Conservation (phyloP, 2,888 invertebrate genomes). For the Andricus curvator region DNA sequence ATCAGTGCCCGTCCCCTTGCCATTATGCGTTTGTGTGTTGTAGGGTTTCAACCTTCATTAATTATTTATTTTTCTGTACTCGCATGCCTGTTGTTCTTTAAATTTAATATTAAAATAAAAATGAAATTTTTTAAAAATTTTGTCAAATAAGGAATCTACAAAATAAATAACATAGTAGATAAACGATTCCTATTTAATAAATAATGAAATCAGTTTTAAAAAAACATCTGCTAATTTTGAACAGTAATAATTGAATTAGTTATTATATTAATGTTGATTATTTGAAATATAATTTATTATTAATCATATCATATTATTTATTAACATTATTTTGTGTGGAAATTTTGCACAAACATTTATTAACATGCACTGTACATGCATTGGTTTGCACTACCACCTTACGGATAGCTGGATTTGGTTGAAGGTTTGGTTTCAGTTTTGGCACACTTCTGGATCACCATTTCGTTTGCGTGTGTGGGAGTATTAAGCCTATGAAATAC, state of each 20-base stretch:
- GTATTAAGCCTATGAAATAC: conserved; percentile 42
- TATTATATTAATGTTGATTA: no score
- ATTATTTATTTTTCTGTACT: conserved; percentile 34
- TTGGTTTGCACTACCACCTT: conserved; percentile 13
- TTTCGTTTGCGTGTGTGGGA: conserved; percentile 57
- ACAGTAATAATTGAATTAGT: no score
- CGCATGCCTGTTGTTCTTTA: conserved; percentile 35
- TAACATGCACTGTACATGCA: conserved; percentile 35
- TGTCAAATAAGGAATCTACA: neutral
- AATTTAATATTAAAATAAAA: conserved; percentile 1
- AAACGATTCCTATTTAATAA: no score
- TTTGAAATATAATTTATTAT: no score
- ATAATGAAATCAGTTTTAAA: no score
- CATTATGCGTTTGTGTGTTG: conserved; percentile 34
- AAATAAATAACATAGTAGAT: neutral
- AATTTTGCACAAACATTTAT: neutral
- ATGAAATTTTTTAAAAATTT: neutral
- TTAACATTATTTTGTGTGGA: neutral
- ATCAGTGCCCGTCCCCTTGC: conserved; percentile 39
- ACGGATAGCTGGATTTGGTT: conserved; percentile 36
- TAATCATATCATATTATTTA: neutral
- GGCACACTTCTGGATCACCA: conserved; percentile 42
- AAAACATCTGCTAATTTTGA: no score
- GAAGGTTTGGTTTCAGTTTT: conserved; percentile 34
- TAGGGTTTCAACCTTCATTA: conserved; percentile 14